Evolutionary conservation across 2,797 vertebrate species (phyloP), one percentile per base, ranked within the genome.

Genomic region (Parambassis ranga): DNA sequence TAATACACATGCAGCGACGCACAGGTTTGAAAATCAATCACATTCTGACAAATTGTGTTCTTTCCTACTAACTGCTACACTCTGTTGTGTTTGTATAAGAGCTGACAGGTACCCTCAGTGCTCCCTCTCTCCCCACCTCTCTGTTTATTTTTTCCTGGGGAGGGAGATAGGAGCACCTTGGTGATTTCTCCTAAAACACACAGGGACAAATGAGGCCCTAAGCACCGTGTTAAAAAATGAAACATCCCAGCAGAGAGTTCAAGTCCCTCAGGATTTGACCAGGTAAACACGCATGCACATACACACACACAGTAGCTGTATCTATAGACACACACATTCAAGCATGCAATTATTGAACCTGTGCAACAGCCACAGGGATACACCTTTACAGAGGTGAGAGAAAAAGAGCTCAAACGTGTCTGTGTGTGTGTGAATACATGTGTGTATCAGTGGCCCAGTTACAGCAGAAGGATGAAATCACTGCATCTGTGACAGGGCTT

Each of bases 171-270:
- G 27, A 62, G 73, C 50, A 60, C 69, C 51, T 48, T 48, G 36
- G 64, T 55, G 57, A 63, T 59, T 61, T 70, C 32, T 72, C 65
- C 68, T 46, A 67, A 81, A 79, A 76, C 76, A 86, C 65, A 74
- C 51, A 61, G 43, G 61, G 52, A 85, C 75, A 87, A 87, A 89
- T 82, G 81, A 89, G 83, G 74, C 84, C 77, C 83, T 59, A 23
- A 75, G 79, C 41, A 18, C 73, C 78, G 79, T 2, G 73, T 81
- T 87, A 81, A 83, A 86, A 72, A 83, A 79, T 70, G 66, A 84
- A 74, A 76, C 53, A 70, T 60, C 31, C 36, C 78, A 74, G 67
- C 43, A 65, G 74, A 77, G 70, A 72, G 77, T 75, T 86, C 79
- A 73, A 8, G 0, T 79, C 82, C 53, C 77, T 28, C 28, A 27